phyloP scores from a whole-genome alignment of 2,797 vertebrate species.

The Discoglossus pictus region DNA sequence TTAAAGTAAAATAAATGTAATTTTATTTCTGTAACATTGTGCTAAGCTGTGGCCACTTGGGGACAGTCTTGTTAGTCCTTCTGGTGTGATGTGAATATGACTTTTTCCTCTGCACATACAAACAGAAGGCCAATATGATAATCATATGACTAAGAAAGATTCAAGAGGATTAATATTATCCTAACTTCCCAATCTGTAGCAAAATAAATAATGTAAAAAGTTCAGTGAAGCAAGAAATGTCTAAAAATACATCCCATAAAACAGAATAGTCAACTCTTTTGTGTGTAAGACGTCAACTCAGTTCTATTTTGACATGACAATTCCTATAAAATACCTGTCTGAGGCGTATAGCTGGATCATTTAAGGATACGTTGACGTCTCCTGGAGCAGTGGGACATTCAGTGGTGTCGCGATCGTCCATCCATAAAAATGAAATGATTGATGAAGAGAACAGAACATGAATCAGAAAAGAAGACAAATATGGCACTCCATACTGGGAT shows the following conservation, averaged over 20 bases:
- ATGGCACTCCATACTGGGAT: too few species aligned
- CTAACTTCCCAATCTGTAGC: not conserved
- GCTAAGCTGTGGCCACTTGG: too few species aligned
- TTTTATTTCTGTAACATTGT: not conserved
- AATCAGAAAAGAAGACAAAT: too few species aligned
- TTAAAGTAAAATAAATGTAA: too few species aligned
- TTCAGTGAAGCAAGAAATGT: not conserved
- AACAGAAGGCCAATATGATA: conserved; percentile 18
- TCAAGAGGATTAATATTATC: conserved; percentile 23
- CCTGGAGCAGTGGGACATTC: not conserved
- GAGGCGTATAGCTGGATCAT: not conserved
- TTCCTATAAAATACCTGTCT: conserved; percentile 3
- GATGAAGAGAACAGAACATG: too few species aligned
- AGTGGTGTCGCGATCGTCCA: not conserved
- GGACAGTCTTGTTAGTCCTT: not conserved
- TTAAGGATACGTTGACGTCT: conserved; percentile 9
- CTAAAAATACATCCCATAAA: conserved; percentile 5
- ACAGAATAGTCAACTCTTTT: not conserved
- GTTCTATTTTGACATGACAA: conserved; percentile 16
- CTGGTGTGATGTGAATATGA: not conserved
- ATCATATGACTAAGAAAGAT: conserved; percentile 2
- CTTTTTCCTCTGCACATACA: not conserved
- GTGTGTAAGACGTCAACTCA: conserved; percentile 12
- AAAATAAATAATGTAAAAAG: conserved; percentile 8
- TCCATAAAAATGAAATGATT: too few species aligned